Conservation (phyloP, 2,113 vertebrate genomes). For the Apeltes quadracus region DNA sequence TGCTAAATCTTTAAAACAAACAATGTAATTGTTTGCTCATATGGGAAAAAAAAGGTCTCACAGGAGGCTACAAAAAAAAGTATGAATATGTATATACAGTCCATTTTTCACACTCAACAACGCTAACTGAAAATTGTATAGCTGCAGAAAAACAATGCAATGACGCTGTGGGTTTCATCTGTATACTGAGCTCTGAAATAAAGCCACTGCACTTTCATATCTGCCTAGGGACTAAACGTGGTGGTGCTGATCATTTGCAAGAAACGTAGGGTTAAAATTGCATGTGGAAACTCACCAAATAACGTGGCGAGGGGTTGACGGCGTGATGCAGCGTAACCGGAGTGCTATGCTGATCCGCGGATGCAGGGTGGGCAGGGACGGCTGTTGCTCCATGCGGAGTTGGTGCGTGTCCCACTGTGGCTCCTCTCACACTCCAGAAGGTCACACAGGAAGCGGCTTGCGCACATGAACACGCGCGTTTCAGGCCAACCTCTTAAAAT, state of each 20-base stretch:
- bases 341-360: constrained; percentile 55
- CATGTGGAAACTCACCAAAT: constrained; percentile 7
- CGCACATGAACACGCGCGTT: constrained; percentile 28
- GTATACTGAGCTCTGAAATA: not conserved
- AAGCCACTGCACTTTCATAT: not conserved
- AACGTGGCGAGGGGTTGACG: constrained; percentile 13
- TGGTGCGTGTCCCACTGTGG: constrained; percentile 64
- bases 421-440: constrained; percentile 74
- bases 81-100: constrained; percentile 32
- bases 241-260: constrained; percentile 12
- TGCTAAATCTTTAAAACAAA: constrained; percentile 45
- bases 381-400: constrained; percentile 57
- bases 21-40: constrained; percentile 27
- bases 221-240: constrained; percentile 6
- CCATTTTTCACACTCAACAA: constrained; percentile 23
- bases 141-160: constrained; percentile 16
- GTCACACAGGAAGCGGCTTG: constrained; percentile 73
- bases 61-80: constrained; percentile 23
- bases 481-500: constrained; percentile 62
- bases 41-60: constrained; percentile 44
- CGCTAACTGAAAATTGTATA: constrained; percentile 15
- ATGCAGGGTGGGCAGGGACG: constrained; percentile 58
- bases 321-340: constrained; percentile 59
- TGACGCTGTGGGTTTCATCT: constrained; percentile 10
- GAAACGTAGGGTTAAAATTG: constrained; percentile 45